Evolutionary conservation across 2,113 vertebrate species (phyloP).

Genomic region (Poecile atricapillus): DNA sequence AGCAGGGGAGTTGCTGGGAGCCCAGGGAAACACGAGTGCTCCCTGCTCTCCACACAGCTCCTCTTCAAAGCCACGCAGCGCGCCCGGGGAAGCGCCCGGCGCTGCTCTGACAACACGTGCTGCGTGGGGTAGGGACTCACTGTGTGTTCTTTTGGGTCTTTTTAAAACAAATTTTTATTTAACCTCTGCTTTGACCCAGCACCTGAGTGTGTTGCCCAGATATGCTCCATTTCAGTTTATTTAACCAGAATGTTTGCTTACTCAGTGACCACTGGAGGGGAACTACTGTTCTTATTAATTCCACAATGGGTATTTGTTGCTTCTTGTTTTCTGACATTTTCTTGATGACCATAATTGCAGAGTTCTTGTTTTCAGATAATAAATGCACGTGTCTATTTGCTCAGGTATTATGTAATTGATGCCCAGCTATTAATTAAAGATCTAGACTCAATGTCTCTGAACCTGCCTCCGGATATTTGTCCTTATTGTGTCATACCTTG

Average conservation of each 20-base stretch:
- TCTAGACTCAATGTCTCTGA: constrained; percentile 68
- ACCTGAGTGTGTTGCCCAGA: constrained; percentile 56
- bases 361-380: constrained; percentile 50
- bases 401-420: constrained; percentile 47
- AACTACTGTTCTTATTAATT: constrained; percentile 52
- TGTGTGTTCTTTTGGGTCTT: constrained; percentile 34
- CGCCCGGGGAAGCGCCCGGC: not conserved
- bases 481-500: constrained; percentile 52
- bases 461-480: constrained; percentile 56
- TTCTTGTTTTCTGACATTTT: constrained; percentile 55
- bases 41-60: not conserved
- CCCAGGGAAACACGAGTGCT: not conserved
- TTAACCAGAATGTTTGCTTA: constrained; percentile 74
- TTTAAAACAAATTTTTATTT: constrained; percentile 72
- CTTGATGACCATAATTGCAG: constrained; percentile 35
- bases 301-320: constrained; percentile 55
- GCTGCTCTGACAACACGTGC: not conserved
- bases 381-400: constrained; percentile 53
- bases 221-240: constrained; percentile 73
- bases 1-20: not conserved
- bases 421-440: constrained; percentile 67
- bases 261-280: constrained; percentile 62
- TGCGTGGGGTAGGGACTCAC: not conserved
- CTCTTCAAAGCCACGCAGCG: not conserved
- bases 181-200: constrained; percentile 75